Base-by-base conservation (phyloP, 2,888 invertebrate species). In the Myopa tessellatipennis region DNA sequence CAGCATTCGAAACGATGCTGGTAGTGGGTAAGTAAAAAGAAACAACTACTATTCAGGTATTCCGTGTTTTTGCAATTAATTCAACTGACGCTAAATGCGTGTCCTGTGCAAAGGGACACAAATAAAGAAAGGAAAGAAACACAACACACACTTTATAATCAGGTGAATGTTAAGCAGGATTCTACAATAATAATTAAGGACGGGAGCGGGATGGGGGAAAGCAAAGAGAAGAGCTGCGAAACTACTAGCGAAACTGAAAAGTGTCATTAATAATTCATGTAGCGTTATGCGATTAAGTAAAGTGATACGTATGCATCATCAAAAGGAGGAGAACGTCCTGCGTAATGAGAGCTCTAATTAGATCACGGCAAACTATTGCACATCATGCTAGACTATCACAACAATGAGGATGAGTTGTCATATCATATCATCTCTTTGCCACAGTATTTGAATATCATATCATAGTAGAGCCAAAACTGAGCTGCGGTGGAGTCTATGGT, bases 11-110 rank as follows among this genome's bases (percentile, higher is more conserved):
- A 84, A 90, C 92, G 83, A 92, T 95, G 87, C 92, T 93, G 85
- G 94, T 95, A 85, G 92, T 95, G 80, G 93, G 95, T 95, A 91
- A 93, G 94, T 89, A 55, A 34, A 79, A 76, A 61, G 73, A 3
- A 60, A 60, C 60, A 60, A 60, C 60, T 8, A 60, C 26, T 61
- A 61, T n/a, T 61, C 61, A 61, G 18, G 26, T n/a, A 61, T 61
- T 61, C 10, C 2, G 18, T 61, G 26, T n/a, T 61, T 61, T 61
- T 55, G 55, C 55, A 55, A 55, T 55, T 55, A 55, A 55, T 55
- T 55, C 14, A 55, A 55, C n/a, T 55, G 45, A 45, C 6, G 7
- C 45, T 45, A 45, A 45, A 45, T 4, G 45, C 6, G 45, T 8
- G 10, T 45, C 45, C 45, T 45, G 45, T 45, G 45, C 1, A 10